Percentiles rank a stretch among this genome's conserved stretches.
These are phyloP conservation scores for Sarcophaga rosellei DNA, from an alignment of 2,888 invertebrate species.

Conservation along the genomic window DNA sequence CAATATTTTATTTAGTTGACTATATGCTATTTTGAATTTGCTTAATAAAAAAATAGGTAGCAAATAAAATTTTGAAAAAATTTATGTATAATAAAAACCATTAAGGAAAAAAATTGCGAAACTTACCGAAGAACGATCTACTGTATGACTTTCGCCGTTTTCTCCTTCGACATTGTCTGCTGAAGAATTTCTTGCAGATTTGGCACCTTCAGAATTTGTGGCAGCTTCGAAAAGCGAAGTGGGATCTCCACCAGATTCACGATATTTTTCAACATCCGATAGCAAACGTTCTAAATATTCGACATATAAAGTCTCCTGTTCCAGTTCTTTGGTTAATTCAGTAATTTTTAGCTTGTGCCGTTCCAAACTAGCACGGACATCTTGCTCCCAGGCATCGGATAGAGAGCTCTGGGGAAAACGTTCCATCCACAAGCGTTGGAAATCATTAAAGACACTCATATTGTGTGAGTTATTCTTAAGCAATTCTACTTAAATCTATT, in stretches of 20 bases:
- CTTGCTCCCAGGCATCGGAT: conserved; percentile 96
- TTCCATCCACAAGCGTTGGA: conserved; percentile 95
- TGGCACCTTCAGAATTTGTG: conserved; percentile 69
- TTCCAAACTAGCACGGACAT: conserved; percentile 93
- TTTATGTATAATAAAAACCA: background rate
- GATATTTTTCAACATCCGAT: conserved; percentile 92
- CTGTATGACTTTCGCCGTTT: conserved; percentile 30
- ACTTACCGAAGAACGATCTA: conserved; percentile 60
- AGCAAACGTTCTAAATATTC: conserved; percentile 93
- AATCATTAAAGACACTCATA: conserved; percentile 95
- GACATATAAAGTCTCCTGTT: conserved; percentile 95
- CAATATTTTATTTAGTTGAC: too few species aligned
- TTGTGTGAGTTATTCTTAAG: conserved; percentile 23
- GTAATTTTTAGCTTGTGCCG: conserved; percentile 94
- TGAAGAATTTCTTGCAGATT: conserved; percentile 33
- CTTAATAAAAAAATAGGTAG: too few species aligned
- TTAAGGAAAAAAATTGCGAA: background rate
- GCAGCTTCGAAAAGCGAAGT: conserved; percentile 82
- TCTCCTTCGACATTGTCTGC: conserved; percentile 19
- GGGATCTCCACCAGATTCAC: conserved; percentile 82
- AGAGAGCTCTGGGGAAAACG: conserved; percentile 94
- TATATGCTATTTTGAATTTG: too few species aligned
- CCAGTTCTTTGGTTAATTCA: conserved; percentile 91
- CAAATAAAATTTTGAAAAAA: too few species aligned
- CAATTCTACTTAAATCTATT: background rate